Evolutionary conservation across 2,888 invertebrate genomes (phyloP), one percentile per base, ranked within the genome.

Genomic region (Diaprepes abbreviatus): DNA sequence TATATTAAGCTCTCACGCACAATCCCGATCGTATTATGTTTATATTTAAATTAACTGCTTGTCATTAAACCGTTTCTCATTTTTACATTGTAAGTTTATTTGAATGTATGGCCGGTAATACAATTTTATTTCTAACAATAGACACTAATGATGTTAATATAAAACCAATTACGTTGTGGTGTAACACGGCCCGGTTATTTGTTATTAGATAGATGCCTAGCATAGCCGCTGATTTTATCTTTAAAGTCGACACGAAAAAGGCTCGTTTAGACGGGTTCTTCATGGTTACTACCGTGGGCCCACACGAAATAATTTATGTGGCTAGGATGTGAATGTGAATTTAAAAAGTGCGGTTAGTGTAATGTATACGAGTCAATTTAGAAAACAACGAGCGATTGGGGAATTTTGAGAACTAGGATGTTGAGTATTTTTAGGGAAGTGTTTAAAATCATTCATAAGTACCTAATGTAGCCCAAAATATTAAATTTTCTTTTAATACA

Each of bases 71-170:
- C 64, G 59, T 57, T 59, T 54, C 58, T 54, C 58, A 64, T 64
- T 59, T 64, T 58, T 64, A 52, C 21, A 63, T 71, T 58, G 64
- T 69, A 38, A 68, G 73, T 71, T 71, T 67, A 70, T 73, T 73
- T 57, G 66, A 73, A 72, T 58, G 67, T 73, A 74, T 74, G 70
- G 58, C 63, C 63, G 66, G 73, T 77, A 78, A 79, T 74, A 75
- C 75, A 74, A 75, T 77, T 78, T 78, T 75, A 77, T 79, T 76
- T 75, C 74, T 63, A 71, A 78, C 77, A 77, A 79, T 79, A 67
- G 74, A 63, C 71, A 59, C 73, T 78, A 78, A 79, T 78, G 77
- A 78, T 77, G 76, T 75, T 77, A 78, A 79, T 79, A 77, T 75
- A 75, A 72, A 74, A 76, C 73, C 74, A 75, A 77, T 77, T 77